A percentile compares a stretch with the other conserved stretches of the same genome.
Evolutionary conservation across 2,888 invertebrate genomes (phyloP).

Genomic region (Acleris literana): DNA sequence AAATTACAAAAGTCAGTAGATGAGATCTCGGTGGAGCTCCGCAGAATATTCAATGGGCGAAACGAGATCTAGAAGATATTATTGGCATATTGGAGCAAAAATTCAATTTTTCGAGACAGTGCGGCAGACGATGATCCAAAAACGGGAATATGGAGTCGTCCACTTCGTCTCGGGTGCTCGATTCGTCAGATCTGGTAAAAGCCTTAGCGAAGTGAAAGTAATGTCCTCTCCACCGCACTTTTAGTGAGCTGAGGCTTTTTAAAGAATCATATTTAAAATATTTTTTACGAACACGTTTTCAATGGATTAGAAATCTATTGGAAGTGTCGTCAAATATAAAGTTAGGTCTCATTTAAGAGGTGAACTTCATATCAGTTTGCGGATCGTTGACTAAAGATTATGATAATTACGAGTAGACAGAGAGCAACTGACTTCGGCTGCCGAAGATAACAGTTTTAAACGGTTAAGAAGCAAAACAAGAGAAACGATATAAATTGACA

Average conservation of each 20-base stretch:
- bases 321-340: neutral
- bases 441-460: too few species aligned
- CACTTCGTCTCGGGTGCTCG: slow-evolving; percentile 20
- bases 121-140: slow-evolving; percentile 39
- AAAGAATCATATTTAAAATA: neutral
- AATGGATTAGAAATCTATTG: too few species aligned
- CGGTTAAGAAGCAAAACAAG: too few species aligned
- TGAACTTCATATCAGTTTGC: neutral
- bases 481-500: too few species aligned
- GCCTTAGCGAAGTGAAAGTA: slow-evolving; percentile 2
- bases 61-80: slow-evolving; percentile 29
- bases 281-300: neutral
- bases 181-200: slow-evolving; percentile 11
- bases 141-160: slow-evolving; percentile 20
- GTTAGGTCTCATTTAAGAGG: neutral
- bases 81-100: slow-evolving; percentile 39
- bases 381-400: neutral
- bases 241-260: neutral
- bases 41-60: slow-evolving; percentile 25
- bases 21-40: slow-evolving; percentile 19
- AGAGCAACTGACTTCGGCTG: too few species aligned
- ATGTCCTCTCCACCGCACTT: neutral
- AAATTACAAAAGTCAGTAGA: slow-evolving; percentile 33
- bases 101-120: slow-evolving; percentile 41
- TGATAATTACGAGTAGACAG: neutral